Base-by-base conservation (phyloP, 2,888 invertebrate species). In the Eubasilissa splendida region DNA sequence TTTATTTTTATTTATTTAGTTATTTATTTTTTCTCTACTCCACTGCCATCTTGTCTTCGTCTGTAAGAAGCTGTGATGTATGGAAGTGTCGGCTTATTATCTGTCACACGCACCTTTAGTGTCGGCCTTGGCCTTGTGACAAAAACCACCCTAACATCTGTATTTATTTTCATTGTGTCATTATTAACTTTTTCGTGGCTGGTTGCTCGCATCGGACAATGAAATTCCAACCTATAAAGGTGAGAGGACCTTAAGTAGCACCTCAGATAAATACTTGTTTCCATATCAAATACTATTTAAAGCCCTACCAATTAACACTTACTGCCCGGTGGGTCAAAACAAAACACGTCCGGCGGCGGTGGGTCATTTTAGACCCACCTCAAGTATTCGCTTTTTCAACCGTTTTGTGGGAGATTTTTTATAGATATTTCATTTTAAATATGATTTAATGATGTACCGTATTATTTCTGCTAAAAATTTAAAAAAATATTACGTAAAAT, bases 71-170 rank as follows among this genome's bases (percentile, higher is more conserved):
- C 68, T 50, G n/a, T 68, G 52, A 68, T 68, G 42, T 68, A 68
- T 68, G 9, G 66, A 33, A 50, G 42, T 66, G 68, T 50, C 68
- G 68, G 68, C 68, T 68, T 68, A 68, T 68, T 68, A 68, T 52
- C 10, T 50, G 7, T n/a, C 52, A 52, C 52, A 12, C 3, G 9
- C 68, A 52, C 68, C 33, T 68, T 50, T 50, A n/a, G 14, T 68
- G 50, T 50, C 68, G 68, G 68, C 50, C 68, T 63, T 33, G 58
- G 68, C 14, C 68, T 14, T 42, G 68, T 50, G 52, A 68, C 66
- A 42, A 66, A 52, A 63, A 33, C 68, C 50, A 12, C 14, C 68
- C 9, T 68, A 50, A 68, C 68, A 50, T 68, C 68, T 68, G 50
- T 14, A 68, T 68, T 52, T 68, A 50, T 50, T 68, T 42, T 50